phyloP scores from a whole-genome alignment of 2,888 invertebrate genomes.

The Toxonevra muliebris region DNA sequence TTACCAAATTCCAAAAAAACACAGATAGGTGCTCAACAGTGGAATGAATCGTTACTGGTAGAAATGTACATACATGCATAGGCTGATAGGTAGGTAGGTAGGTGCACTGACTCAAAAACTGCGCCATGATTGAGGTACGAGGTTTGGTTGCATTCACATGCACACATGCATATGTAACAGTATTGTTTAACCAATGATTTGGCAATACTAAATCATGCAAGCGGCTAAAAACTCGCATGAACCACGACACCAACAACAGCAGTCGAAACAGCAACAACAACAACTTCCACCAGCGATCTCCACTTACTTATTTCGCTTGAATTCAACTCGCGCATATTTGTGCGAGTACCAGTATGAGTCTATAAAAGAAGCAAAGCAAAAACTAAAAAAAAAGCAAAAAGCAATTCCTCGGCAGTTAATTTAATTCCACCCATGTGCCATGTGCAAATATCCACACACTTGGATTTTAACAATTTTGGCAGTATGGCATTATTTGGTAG shows the following conservation, averaged over 20 bases:
- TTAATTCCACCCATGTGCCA: slow-evolving; percentile 25
- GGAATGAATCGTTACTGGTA: too few species aligned
- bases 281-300: slow-evolving; percentile 22
- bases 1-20: slow-evolving; percentile 43
- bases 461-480: slow-evolving; percentile 30
- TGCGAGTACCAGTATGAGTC: slow-evolving; percentile 26
- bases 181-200: slow-evolving; percentile 28
- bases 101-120: too few species aligned
- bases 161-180: neutral
- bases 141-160: neutral
- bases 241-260: neutral
- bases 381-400: too few species aligned
- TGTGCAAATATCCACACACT: slow-evolving; percentile 28
- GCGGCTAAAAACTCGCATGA: neutral
- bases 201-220: slow-evolving; percentile 32
- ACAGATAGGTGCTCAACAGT: too few species aligned
- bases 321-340: slow-evolving; percentile 46
- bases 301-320: slow-evolving; percentile 55
- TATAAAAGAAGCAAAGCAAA: too few species aligned
- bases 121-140: too few species aligned
- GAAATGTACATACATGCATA: too few species aligned
- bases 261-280: neutral
- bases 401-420: slow-evolving; percentile 25
- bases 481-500: slow-evolving; percentile 31
- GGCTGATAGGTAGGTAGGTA: too few species aligned